A percentile compares a stretch with the other conserved stretches of the same genome.
Conservation (phyloP, 1,140 invertebrate genomes). For the Drosophila azteca region DNA sequence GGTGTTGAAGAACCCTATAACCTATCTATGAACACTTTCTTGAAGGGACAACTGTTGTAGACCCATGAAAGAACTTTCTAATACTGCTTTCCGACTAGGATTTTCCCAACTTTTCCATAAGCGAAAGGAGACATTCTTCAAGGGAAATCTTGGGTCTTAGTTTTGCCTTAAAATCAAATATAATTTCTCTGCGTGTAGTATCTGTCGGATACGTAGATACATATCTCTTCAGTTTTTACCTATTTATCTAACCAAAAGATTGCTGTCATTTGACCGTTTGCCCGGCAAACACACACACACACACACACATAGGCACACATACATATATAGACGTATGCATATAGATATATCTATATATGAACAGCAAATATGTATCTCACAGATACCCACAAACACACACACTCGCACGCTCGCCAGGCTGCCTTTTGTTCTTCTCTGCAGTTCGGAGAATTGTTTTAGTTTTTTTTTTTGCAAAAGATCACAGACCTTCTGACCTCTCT, state of each 20-base stretch:
- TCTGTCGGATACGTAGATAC: slow-evolving; percentile 19
- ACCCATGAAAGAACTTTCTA: too few species aligned
- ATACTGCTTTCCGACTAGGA: too few species aligned
- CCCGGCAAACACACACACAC: slow-evolving; percentile 47
- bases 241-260: slow-evolving; percentile 44
- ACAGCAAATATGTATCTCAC: slow-evolving; percentile 55
- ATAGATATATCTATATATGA: slow-evolving; percentile 21
- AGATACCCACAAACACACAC: slow-evolving; percentile 22
- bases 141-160: too few species aligned
- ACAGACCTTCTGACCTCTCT: slow-evolving; percentile 80
- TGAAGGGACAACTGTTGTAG: too few species aligned
- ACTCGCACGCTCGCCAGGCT: slow-evolving; percentile 33
- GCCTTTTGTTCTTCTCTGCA: slow-evolving; percentile 61
- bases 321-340: slow-evolving; percentile 10
- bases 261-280: slow-evolving; percentile 75
- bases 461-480: slow-evolving; percentile 71
- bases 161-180: too few species aligned
- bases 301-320: slow-evolving; percentile 32
- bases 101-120: too few species aligned
- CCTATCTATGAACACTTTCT: too few species aligned
- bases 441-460: slow-evolving; percentile 42
- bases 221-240: slow-evolving; percentile 31
- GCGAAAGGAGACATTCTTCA: too few species aligned
- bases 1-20: too few species aligned
- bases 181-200: neutral